Conservation (phyloP, 2,797 vertebrate species). For the Gallirallus australis region DNA sequence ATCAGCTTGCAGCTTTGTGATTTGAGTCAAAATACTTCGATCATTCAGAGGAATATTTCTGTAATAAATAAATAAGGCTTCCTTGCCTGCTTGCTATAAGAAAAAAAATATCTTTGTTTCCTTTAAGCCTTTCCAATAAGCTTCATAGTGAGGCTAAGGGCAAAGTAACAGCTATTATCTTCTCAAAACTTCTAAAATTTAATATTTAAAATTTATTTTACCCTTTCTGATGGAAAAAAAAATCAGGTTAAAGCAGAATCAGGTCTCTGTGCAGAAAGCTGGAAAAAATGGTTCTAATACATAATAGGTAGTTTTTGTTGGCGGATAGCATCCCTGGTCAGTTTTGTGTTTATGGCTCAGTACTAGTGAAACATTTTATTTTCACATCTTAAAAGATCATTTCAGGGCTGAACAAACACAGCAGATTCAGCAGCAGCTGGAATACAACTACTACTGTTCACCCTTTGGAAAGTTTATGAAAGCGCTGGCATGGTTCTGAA, state of each 20-base stretch:
- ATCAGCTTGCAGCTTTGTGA: conserved; percentile 1
- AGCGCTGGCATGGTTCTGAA: conserved; percentile 57
- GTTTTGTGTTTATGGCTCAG: conserved; percentile 67
- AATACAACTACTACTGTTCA: conserved; percentile 73
- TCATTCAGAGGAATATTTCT: neutral
- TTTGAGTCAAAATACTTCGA: conserved; percentile 4
- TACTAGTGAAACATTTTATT: conserved; percentile 72
- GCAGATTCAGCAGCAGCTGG: conserved; percentile 72
- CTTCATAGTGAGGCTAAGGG: neutral
- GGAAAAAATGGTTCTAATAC: neutral
- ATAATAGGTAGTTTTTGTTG: conserved; percentile 53
- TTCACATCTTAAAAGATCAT: conserved; percentile 77
- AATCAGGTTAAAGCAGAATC: conserved; percentile 11
- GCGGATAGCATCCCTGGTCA: conserved; percentile 45
- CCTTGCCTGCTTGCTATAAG: neutral
- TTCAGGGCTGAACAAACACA: conserved; percentile 77
- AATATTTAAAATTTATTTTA: neutral
- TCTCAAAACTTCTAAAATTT: neutral
- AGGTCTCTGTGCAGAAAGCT: neutral
- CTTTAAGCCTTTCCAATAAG: neutral
- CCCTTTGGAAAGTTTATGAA: conserved; percentile 74
- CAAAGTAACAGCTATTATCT: neutral
- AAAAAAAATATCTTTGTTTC: neutral
- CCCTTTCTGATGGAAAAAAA: neutral
- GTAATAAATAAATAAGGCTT: neutral